Base-by-base conservation (phyloP, 2,797 vertebrate genomes). In the Carapus acus region DNA sequence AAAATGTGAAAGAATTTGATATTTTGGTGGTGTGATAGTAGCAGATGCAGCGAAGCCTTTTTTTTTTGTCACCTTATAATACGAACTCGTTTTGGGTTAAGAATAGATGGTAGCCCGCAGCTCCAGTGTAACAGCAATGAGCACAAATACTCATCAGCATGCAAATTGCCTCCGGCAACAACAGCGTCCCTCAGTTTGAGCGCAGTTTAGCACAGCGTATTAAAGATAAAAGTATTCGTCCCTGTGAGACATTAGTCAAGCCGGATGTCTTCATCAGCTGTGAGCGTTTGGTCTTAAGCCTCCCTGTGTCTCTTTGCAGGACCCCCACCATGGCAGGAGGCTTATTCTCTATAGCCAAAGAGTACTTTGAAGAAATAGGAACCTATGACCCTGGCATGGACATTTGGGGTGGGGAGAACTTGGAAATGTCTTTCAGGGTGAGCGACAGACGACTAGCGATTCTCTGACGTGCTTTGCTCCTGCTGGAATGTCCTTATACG, bases 361-460 rank as follows among this genome's bases (percentile, higher is more conserved):
- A 85, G 50, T 97, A 97, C 88, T 99, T 99, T 91, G 92, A 97
- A 88, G 95, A 98, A 86, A 94, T 97, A 66, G 96, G 95, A 86
- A 94, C 90, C 71, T 99, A 99, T 63, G 95, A 99, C 88, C 90
- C 96, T 50, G 95, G 95, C 74, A 99, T 99, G 96, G 95, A 99
- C 86, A 97, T 99, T 83, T 99, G 96, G 96, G 96, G 95, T 64
- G 96, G 96, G 67, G 94, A 98, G 80, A 99, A 99, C 85, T 88
- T 98, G 81, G 95, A 98, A 87, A 96, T 98, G 91, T 99, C 96
- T 81, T 99, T 99, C 82, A 93, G 96, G 88, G 95, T 98, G 86
- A 94, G 85, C 72, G 27, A 51, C 24, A 27, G 24, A 27, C 24
- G 5, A 27, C 4, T 5, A 9, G 24, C 4, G 24, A 9, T 9